Evolutionary conservation across 1,140 invertebrate species (phyloP).

Genomic region (Drosophila mauritiana): DNA sequence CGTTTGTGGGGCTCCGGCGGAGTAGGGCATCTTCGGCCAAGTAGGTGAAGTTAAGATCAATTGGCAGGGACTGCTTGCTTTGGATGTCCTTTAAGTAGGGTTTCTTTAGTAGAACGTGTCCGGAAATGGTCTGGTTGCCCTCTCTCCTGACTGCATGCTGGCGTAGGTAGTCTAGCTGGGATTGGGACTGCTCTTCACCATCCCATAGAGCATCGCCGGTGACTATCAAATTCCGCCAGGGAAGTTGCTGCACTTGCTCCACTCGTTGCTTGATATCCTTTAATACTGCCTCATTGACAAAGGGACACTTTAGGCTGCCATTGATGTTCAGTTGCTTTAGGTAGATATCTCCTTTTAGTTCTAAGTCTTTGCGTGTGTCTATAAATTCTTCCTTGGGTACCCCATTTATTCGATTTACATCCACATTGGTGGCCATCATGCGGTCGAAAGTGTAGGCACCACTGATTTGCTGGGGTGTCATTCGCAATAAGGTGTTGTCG

Average conservation of each 20-base stretch:
- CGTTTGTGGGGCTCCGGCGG: background rate
- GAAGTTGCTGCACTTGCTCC: slow-evolving; percentile 22
- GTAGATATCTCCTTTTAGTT: slow-evolving; percentile 47
- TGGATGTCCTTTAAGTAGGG: slow-evolving; percentile 24
- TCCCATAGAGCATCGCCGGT: slow-evolving; percentile 63
- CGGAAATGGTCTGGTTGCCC: slow-evolving; percentile 54
- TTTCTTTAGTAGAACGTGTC: slow-evolving; percentile 52
- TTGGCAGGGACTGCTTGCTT: slow-evolving; percentile 21
- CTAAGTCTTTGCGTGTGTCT: slow-evolving; percentile 29
- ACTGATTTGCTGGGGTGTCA: slow-evolving; percentile 59
- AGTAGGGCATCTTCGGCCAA: slow-evolving; percentile 60
- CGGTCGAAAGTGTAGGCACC: slow-evolving; percentile 59
- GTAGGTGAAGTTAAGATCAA: slow-evolving; percentile 48
- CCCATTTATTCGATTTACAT: slow-evolving; percentile 61
- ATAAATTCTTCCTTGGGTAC: slow-evolving; percentile 42
- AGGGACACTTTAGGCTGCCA: slow-evolving; percentile 40
- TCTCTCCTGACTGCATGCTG: slow-evolving; percentile 56
- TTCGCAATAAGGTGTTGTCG: slow-evolving; percentile 65
- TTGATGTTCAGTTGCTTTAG: slow-evolving; percentile 44
- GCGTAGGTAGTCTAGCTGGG: slow-evolving; percentile 58
- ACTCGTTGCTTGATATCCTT: slow-evolving; percentile 12
- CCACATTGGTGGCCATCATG: slow-evolving; percentile 54
- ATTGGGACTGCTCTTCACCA: background rate
- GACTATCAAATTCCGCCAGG: slow-evolving; percentile 60
- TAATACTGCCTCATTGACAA: slow-evolving; percentile 13